Evolutionary conservation across 2,888 invertebrate genomes (phyloP), one percentile per base, ranked within the genome.

Genomic region (Eristalinus sepulchralis): DNA sequence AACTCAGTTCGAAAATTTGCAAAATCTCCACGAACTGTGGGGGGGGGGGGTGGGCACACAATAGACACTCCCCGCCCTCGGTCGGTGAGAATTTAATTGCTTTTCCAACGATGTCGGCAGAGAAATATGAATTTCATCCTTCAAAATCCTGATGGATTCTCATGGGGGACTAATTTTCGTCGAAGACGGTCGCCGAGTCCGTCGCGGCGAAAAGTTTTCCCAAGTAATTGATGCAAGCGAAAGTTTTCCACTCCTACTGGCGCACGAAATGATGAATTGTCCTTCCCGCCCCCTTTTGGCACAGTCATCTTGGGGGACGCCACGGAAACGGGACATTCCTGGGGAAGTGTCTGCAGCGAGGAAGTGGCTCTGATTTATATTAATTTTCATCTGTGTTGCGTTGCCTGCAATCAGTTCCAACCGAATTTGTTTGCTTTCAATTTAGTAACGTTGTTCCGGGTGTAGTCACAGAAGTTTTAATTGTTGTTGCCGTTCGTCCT

Each of bases 221-320:
- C 83, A 83, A 83, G 86, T 83, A 86, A 86, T 86, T 86, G 86
- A 83, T 86, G 86, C 73, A 86, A 86, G 75, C 75, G 64, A 86
- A 83, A 86, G 83, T 86, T 83, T 83, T 66, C 17, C 67, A 63
- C 47, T 71, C 39, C 47, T 8, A 10, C 11, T 31, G 53, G 24
- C n/a, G 55, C 34, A 73, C 75, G 71, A 55, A 78, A 70, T 86
- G 83, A 86, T 83, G 83, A 79, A 86, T 86, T 86, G 86, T 86
- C 78, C 85, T 70, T 27, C 77, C 68, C n/a, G n/a, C n/a, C 73
- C 24, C 63, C 66, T 68, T 82, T 85, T 82, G 27, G 72, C 72
- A 72, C 60, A 53, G 63, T 63, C 77, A 55, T 62, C 60, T 53
- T 59, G 66, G 36, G n/a, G 20, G 27, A n/a, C n/a, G n/a, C 27